Evolutionary conservation across 2,888 invertebrate genomes (phyloP).

Genomic region (Dermolepida albohirtum): DNA sequence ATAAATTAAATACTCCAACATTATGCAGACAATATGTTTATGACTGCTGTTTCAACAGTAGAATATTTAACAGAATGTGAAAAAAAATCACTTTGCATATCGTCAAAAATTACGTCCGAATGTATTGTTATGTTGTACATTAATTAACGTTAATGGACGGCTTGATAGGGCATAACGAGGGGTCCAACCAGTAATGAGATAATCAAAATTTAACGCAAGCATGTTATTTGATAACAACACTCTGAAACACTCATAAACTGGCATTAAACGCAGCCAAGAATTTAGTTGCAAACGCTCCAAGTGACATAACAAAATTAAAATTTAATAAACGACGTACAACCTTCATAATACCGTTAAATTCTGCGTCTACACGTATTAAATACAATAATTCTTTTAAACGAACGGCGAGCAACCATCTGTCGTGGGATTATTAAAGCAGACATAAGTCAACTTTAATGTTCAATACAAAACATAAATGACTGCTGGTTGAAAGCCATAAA

Average conservation of each 20-base stretch:
- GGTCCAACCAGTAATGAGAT: constrained; percentile 4
- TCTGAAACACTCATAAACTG: constrained; percentile 1
- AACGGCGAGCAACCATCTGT: background rate
- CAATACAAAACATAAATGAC: no score
- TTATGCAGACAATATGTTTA: no score
- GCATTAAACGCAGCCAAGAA: background rate
- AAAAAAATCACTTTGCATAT: background rate
- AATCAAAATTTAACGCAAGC: constrained; percentile 11
- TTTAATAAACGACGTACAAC: constrained; percentile 4
- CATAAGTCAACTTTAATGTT: background rate
- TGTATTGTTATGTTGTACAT: background rate
- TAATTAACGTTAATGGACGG: constrained; percentile 7
- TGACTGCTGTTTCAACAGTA: no score
- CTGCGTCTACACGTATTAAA: background rate
- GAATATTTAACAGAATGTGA: background rate
- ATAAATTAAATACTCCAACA: no score
- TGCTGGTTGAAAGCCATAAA: no score
- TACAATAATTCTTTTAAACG: background rate
- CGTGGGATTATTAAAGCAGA: background rate
- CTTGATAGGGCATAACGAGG: background rate
- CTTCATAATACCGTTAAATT: constrained; percentile 3
- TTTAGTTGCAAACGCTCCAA: background rate
- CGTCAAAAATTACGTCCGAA: background rate
- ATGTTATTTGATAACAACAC: constrained; percentile 11
- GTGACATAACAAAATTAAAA: constrained; percentile 5